phyloP scores from a whole-genome alignment of 2,113 vertebrate genomes.

The Pelobates fuscus region DNA sequence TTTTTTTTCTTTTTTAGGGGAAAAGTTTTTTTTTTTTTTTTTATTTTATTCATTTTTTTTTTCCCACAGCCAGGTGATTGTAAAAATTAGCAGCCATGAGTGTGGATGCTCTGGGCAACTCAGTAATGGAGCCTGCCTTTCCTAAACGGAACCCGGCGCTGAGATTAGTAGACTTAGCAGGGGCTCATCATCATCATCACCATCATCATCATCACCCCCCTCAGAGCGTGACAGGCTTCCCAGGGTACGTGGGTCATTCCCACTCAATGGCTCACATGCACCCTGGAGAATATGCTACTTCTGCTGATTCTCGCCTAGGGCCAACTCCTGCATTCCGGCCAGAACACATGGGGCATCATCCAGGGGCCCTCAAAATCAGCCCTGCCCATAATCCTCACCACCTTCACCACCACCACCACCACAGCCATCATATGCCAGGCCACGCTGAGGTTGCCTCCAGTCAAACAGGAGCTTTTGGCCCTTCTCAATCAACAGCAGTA shows the following conservation, averaged over 20 bases:
- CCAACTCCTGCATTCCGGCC: constrained; percentile 79
- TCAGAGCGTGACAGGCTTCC: constrained; percentile 87
- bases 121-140: constrained; percentile 85
- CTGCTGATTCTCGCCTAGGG: constrained; percentile 83
- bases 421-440: constrained; percentile 81
- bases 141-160: constrained; percentile 85
- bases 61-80: constrained; percentile 86
- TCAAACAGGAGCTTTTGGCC: constrained; percentile 83
- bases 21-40: constrained; percentile 67
- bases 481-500: constrained; percentile 74
- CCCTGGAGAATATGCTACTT: constrained; percentile 78
- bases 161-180: constrained; percentile 88
- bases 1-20: constrained; percentile 43
- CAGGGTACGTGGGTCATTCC: constrained; percentile 83
- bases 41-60: constrained; percentile 67
- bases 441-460: constrained; percentile 84
- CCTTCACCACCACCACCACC: constrained; percentile 71
- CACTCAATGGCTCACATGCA: constrained; percentile 79
- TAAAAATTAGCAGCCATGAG: constrained; percentile 83
- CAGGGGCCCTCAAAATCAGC: constrained; percentile 86
- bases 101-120: constrained; percentile 82
- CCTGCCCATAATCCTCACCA: constrained; percentile 80
- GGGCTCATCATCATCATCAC: constrained; percentile 80
- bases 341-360: constrained; percentile 88
- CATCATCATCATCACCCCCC: constrained; percentile 71